These are phyloP conservation scores for Rhagoletis zephyria DNA, from an alignment of 1,140 invertebrate species.

Conservation along the genomic window DNA sequence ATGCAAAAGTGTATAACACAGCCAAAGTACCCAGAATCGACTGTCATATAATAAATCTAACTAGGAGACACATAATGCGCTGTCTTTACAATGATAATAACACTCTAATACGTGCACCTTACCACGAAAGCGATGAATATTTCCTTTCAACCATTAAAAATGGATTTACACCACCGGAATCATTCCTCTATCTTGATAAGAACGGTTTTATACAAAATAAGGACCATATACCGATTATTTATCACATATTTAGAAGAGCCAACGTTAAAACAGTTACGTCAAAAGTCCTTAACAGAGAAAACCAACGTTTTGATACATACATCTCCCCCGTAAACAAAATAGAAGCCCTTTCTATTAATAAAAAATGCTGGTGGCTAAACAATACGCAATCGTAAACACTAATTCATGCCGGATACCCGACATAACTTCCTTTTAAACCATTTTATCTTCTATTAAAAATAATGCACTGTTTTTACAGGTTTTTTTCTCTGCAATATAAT, in stretches of 20 bases:
- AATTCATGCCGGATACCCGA: too few species aligned
- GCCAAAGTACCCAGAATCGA: conserved; percentile 10
- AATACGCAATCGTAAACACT: too few species aligned
- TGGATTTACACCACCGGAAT: conserved; percentile 32
- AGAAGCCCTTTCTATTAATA: too few species aligned
- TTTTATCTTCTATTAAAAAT: too few species aligned
- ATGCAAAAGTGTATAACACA: background rate
- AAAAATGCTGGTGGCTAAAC: too few species aligned
- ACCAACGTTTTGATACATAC: too few species aligned
- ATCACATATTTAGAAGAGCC: conserved; percentile 9
- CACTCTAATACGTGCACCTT: background rate
- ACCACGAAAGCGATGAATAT: conserved; percentile 8
- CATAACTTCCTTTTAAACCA: too few species aligned
- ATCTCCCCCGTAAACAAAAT: too few species aligned
- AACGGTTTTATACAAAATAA: conserved; percentile 50
- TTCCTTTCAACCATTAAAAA: background rate
- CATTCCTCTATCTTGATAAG: conserved; percentile 42
- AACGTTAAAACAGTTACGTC: background rate
- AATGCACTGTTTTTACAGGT: too few species aligned
- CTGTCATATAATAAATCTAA: conserved; percentile 2
- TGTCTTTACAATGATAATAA: background rate
- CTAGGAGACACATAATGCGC: background rate
- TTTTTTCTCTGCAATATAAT: too few species aligned
- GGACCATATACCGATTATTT: conserved; percentile 7
- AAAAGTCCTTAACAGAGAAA: too few species aligned